Base-by-base conservation (phyloP, 2,888 invertebrate genomes). In the Pristionchus exspectatus region DNA sequence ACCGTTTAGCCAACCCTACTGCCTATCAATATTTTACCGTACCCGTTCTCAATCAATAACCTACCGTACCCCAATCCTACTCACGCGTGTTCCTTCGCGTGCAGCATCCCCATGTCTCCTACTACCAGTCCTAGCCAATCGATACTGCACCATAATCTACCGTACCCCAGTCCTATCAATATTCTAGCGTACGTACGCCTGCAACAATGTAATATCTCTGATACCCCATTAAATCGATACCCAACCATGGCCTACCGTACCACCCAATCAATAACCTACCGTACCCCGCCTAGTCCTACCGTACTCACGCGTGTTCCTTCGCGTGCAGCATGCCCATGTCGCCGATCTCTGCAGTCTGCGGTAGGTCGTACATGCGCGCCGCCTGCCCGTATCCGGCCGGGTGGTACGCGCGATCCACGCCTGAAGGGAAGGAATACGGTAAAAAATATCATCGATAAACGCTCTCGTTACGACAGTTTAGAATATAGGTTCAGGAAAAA, bases 241-340 rank as follows among this genome's bases (percentile, higher is more conserved):
- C 18, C 21, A 5, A 77, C 24, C 44, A 16, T 77, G 16, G 27
- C 44, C 77, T 33, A 24, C n/a, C 72, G 14, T n/a, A 72, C n/a
- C n/a, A 38, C 38, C 24, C 18, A 30, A 72, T 30, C 72, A 66
- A 66, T n/a, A 27, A 5, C 38, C 38, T 77, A 38, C 77, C 9
- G 33, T 38, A 24, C 24, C 38, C 72, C 16, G 30, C 74, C 77
- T 16, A 33, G 4, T 21, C 27, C 81, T 50, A 81, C 81, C 81
- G n/a, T 7, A 84, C 84, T 84, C 56, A 84, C 84, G 84, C 84
- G 56, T 84, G 84, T 18, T 84, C 84, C 84, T 84, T 84, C 30
- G 84, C 84, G 56, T 84, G 84, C 56, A 84, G 18, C 84, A 84
- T 56, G 84, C 84, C 84, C 84, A 84, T 84, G 18, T 84, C 84